Percentiles rank a stretch among this genome's conserved stretches.
These are phyloP conservation scores for Barbus barbus DNA, from an alignment of 2,113 vertebrate genomes.

Conservation along the genomic window DNA sequence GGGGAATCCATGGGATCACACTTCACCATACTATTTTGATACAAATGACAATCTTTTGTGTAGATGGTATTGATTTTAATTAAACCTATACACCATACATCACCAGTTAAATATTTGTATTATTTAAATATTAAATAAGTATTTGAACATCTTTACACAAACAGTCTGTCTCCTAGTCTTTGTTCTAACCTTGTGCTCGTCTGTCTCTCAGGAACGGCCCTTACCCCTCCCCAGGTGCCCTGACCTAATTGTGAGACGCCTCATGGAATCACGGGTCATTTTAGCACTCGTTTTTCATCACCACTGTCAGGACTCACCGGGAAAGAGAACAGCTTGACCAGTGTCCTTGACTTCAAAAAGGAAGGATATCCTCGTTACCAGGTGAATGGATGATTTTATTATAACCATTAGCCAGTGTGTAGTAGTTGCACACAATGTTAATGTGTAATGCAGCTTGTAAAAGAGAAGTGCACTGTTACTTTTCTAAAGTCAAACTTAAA, in stretches of 20 bases:
- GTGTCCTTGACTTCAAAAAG: conserved; percentile 49
- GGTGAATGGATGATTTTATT: neutral
- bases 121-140: neutral
- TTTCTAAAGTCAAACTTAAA: neutral
- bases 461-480: no score
- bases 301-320: conserved; percentile 41
- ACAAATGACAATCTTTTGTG: neutral
- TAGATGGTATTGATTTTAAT: neutral
- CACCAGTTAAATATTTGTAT: neutral
- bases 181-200: neutral
- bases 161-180: neutral
- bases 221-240: conserved; percentile 31
- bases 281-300: conserved; percentile 51
- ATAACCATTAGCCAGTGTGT: neutral
- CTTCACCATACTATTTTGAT: neutral
- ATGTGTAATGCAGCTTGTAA: no score
- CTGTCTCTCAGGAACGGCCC: conserved; percentile 25
- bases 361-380: conserved; percentile 25
- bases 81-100: neutral
- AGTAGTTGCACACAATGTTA: neutral
- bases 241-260: conserved; percentile 57
- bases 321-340: conserved; percentile 34
- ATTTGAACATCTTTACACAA: conserved; percentile 14
- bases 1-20: neutral
- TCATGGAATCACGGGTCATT: conserved; percentile 23